Base-by-base conservation (phyloP, 2,113 vertebrate species). In the Brachirus orientalis region DNA sequence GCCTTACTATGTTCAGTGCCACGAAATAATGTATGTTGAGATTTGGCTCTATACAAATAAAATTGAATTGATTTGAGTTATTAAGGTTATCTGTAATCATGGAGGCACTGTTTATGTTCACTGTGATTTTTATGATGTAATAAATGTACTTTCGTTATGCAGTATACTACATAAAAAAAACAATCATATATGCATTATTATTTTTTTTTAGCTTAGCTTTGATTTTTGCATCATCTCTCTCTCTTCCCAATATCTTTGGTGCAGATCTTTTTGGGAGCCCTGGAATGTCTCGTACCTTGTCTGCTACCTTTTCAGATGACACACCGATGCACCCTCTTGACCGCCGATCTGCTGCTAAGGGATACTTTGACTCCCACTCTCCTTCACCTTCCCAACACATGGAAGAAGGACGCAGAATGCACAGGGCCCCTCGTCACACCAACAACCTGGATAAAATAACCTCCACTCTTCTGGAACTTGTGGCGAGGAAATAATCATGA, bases 391-490 rank as follows among this genome's bases (percentile, higher is more conserved):
- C 80, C 2, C 63, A 37, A 14, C 64, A 60, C 16, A 63, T 76
- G 79, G 83, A 84, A 4, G 65, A 7, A 40, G 63, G 59, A 28
- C 35, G 57, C 33, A 37, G 65, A 58, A 85, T 67, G 48, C 36
- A 63, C 13, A 61, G 64, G 28, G 22, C 55, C 8, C n/a, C 19
- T 4, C 82, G 63, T 5, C 82, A 77, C 68, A 79, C 86, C 44
- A 89, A 79, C 16, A 91, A 81, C 60, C 83, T 94, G 13, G 86
- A 92, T 52, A 94, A 93, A 81, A 90, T 94, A 44, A 92, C 90
- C 20, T 92, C 89, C 16, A 92, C 93, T 3, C 89, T 94, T 28
- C 62, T 94, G 47, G 88, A 93, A 63, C 86, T 93, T 19, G 89
- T 94, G 22, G 60, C 87, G 60, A 90, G 89, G 60, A 92, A 92